These are phyloP conservation scores for Gymnobelideus leadbeateri DNA, from an alignment of 2,113 vertebrate species.

Conservation along the genomic window DNA sequence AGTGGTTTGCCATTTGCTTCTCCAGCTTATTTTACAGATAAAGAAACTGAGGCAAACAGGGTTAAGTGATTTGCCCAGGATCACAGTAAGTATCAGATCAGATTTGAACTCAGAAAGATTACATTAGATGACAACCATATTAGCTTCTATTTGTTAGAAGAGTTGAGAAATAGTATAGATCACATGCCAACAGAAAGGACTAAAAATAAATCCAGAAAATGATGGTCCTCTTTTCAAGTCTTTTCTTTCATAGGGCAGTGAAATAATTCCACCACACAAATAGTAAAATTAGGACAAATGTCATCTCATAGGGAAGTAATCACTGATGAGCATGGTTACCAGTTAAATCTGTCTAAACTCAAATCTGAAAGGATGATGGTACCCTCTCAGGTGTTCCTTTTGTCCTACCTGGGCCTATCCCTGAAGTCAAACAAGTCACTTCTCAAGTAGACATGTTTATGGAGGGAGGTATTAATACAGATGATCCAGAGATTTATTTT, in stretches of 20 bases:
- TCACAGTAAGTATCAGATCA: not conserved
- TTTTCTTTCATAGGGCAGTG: not conserved
- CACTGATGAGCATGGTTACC: not conserved
- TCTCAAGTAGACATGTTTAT: not conserved
- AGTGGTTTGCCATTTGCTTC: not conserved
- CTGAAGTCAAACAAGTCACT: conserved; percentile 26
- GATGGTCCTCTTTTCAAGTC: not conserved
- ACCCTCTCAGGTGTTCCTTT: not conserved
- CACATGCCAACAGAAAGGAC: not conserved
- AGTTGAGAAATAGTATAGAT: not conserved
- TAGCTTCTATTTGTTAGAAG: not conserved
- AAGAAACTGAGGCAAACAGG: not conserved
- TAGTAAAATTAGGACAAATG: not conserved
- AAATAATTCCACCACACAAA: not conserved
- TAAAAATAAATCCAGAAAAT: not conserved
- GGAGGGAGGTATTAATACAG: conserved; percentile 20
- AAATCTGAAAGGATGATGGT: not conserved
- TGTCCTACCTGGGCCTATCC: not conserved
- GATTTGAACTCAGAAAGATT: not conserved
- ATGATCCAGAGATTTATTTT: conserved; percentile 67
- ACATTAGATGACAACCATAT: not conserved
- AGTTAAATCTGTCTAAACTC: not conserved
- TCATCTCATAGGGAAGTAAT: not conserved
- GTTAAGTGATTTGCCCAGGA: not conserved
- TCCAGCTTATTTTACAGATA: not conserved